Base-by-base conservation (phyloP, 2,888 invertebrate genomes). In the Lagria hirta region DNA sequence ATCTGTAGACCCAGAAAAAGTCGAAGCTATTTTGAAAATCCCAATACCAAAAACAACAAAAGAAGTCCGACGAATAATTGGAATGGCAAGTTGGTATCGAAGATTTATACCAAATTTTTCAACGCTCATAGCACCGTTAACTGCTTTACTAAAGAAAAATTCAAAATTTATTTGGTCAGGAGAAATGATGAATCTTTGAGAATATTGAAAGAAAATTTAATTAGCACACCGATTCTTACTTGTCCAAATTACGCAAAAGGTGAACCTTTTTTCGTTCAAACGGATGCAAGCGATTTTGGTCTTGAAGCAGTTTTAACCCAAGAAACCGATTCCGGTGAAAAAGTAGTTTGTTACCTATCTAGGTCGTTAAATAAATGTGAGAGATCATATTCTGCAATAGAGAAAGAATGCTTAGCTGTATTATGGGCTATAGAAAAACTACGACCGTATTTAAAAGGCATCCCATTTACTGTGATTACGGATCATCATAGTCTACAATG, bases 161-260 rank as follows among this genome's bases (percentile, higher is more conserved):
- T 4, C 3, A 3, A 14, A 16, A 15, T 29, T 6, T 4, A 11
- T 3, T 3, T 29, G 29, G 16, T 10, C 15, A 6, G 7, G 7
- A 7, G 8, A 6, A 8, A 26, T 4, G 20, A 28, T 8, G 5
- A 11, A 3, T 20, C 42, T 2, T 35, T 34, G 6, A 10, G 15
- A 11, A 10, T 27, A 2, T 8, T 52, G 1, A 49, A 49, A 32
- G 2, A 3, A 1, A 3, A 11, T 3, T 14, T 44, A 8, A 38
- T 43, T 3, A 13, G 22, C 11, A 34, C 42, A 1, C 49, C 44
- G 4, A 22, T 51, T 3, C 35, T 58, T n/a, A 22, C 43, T 0
- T 52, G 52, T 24, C 54, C 54, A 2, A 47, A 51, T 22, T 54
- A 51, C 24, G 12, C 14, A 3, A n/a, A n/a, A n/a, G n/a, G n/a